These are phyloP conservation scores for Nannoperca obscura DNA, from an alignment of 2,797 vertebrate genomes.

Conservation along the genomic window DNA sequence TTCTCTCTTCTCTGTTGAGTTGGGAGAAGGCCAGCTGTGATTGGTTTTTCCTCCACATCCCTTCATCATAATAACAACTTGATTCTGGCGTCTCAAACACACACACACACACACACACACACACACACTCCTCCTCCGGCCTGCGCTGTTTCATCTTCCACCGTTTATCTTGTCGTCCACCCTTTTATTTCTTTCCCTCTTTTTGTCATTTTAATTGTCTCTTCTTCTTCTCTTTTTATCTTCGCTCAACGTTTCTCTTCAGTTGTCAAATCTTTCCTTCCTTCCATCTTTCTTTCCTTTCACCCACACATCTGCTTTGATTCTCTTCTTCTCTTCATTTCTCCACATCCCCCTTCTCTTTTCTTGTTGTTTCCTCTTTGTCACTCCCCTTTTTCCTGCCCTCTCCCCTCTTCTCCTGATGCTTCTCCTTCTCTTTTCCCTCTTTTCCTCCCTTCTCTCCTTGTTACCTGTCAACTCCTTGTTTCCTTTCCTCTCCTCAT, in stretches of 20 bases:
- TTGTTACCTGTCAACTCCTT: no score
- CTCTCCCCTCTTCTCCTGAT: no score
- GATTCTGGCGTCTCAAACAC: slow-evolving; percentile 34
- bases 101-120: slow-evolving; percentile 27
- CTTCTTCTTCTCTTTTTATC: not conserved
- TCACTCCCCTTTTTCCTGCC: no score
- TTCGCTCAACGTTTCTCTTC: not conserved
- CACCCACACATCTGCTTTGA: not conserved
- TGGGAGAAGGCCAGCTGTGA: slow-evolving; percentile 66
- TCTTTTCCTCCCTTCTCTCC: no score
- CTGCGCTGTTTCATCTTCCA: slow-evolving; percentile 27
- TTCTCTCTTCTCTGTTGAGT: slow-evolving; percentile 39
- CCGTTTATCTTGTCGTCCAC: not conserved
- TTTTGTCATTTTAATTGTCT: not conserved
- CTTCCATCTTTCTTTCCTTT: not conserved
- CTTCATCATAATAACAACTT: slow-evolving; percentile 71
- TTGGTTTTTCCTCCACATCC: slow-evolving; percentile 70
- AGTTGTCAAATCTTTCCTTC: not conserved
- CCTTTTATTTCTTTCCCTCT: not conserved
- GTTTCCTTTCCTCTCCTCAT: not conserved
- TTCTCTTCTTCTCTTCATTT: not conserved
- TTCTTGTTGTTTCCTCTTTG: no score
- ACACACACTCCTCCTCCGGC: not conserved
- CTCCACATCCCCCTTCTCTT: not conserved
- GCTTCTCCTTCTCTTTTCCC: no score